A percentile compares a stretch with the other conserved stretches of the same genome.
These are phyloP conservation scores for Heteromyza rotundicornis DNA, from an alignment of 2,888 invertebrate genomes.

Conservation along the genomic window DNA sequence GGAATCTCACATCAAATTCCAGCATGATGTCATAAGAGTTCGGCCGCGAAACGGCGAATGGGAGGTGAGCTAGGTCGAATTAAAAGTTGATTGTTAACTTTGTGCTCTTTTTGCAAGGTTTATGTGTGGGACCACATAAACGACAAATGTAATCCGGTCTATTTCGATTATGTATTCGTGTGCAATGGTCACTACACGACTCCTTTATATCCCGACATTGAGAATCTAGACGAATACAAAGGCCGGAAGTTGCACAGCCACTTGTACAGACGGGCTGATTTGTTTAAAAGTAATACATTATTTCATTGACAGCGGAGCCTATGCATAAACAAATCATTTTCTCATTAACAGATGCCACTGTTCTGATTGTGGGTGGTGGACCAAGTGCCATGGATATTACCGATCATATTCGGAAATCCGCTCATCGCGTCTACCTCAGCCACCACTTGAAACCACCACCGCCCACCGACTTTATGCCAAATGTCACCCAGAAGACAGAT, in stretches of 20 bases:
- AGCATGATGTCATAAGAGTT: slow-evolving; percentile 68
- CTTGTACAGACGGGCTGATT: slow-evolving; percentile 78
- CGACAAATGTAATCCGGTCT: slow-evolving; percentile 64
- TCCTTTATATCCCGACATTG: slow-evolving; percentile 75
- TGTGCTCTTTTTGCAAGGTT: slow-evolving; percentile 39
- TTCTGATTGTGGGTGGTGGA: slow-evolving; percentile 84
- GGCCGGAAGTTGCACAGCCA: slow-evolving; percentile 78
- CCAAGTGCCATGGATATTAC: slow-evolving; percentile 84
- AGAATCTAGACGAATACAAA: slow-evolving; percentile 71
- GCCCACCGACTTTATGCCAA: slow-evolving; percentile 70
- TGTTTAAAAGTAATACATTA: slow-evolving; percentile 69
- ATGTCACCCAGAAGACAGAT: slow-evolving; percentile 72
- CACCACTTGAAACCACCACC: slow-evolving; percentile 68
- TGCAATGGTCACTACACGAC: slow-evolving; percentile 89
- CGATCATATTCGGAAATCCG: slow-evolving; percentile 70
- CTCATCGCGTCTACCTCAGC: slow-evolving; percentile 71
- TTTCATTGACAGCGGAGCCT: too few relatives aligned
- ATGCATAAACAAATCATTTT: too few relatives aligned
- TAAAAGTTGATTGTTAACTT: neutral
- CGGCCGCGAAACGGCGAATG: slow-evolving; percentile 67
- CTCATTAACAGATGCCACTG: slow-evolving; percentile 69
- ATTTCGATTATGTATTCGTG: slow-evolving; percentile 80
- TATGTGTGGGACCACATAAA: slow-evolving; percentile 51
- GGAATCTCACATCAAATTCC: slow-evolving; percentile 69
- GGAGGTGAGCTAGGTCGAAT: slow-evolving; percentile 65